phyloP scores from a whole-genome alignment of 2,797 vertebrate genomes.

The Sphenodon punctatus region DNA sequence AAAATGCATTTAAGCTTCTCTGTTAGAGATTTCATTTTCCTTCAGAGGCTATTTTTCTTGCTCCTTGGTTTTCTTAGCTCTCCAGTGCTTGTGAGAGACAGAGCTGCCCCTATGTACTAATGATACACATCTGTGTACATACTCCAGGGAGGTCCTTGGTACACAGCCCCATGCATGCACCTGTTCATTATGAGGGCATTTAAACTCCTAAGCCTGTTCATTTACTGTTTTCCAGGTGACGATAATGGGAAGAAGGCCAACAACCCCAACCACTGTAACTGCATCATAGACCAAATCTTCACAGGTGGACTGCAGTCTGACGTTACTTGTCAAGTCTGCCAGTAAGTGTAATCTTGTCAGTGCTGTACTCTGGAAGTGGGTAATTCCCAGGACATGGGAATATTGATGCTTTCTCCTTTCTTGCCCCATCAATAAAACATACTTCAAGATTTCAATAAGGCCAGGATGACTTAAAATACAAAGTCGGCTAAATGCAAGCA shows the following conservation, averaged over 20 bases:
- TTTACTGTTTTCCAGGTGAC: slow-evolving; percentile 81
- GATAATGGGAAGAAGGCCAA: slow-evolving; percentile 97
- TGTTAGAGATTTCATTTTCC: rapidly evolving
- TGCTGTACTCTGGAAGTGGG: not conserved
- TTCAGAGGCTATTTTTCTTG: not conserved
- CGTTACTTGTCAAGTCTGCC: slow-evolving; percentile 97
- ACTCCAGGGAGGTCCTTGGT: not conserved
- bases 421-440: not conserved
- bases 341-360: slow-evolving; percentile 79
- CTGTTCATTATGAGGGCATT: not conserved
- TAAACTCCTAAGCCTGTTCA: slow-evolving; percentile 31
- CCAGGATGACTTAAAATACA: not conserved
- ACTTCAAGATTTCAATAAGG: not conserved
- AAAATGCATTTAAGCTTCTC: not conserved
- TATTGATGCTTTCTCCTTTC: not conserved
- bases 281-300: slow-evolving; percentile 99
- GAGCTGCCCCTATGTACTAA: rapidly evolving
- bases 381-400: not conserved
- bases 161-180: not conserved
- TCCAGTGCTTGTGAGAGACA: not conserved
- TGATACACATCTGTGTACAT: not conserved
- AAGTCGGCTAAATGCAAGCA: not conserved
- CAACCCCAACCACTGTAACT: slow-evolving; percentile 98
- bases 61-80: not conserved
- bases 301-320: slow-evolving; percentile 96